phyloP scores from a whole-genome alignment of 2,888 invertebrate genomes.

The Ophion ventricosus region DNA sequence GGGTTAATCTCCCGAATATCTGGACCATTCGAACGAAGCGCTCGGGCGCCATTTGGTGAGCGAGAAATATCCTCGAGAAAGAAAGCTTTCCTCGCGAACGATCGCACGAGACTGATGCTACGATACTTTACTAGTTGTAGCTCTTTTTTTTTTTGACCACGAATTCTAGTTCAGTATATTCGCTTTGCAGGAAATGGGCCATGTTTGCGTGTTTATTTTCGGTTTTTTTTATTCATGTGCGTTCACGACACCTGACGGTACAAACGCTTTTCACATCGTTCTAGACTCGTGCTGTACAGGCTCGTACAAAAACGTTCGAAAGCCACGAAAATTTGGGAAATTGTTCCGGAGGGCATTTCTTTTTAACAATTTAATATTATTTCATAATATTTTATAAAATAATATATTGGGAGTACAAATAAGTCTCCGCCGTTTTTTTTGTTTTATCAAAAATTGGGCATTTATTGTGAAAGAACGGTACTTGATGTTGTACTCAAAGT shows the following conservation, averaged over 20 bases:
- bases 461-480: too few relatives aligned
- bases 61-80: neutral
- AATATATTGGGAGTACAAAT: too few relatives aligned
- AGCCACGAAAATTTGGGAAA: neutral
- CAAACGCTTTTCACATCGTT: neutral
- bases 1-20: conserved; percentile 68
- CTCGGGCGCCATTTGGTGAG: conserved; percentile 40
- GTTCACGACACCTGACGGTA: neutral
- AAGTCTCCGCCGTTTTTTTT: too few relatives aligned
- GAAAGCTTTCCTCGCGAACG: neutral
- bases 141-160: neutral
- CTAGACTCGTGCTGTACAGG: neutral
- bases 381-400: too few relatives aligned
- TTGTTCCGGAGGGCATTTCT: neutral
- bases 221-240: neutral
- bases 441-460: too few relatives aligned
- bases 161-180: neutral
- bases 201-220: neutral
- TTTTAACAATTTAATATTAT: neutral
- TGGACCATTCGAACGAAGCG: conserved; percentile 41
- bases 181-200: neutral
- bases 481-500: too few relatives aligned
- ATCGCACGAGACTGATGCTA: conserved; percentile 11
- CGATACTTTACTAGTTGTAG: neutral
- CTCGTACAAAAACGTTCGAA: neutral